These are phyloP conservation scores for Otolemur garnettii DNA, from an alignment of 2,113 vertebrate genomes.

Conservation along the genomic window DNA sequence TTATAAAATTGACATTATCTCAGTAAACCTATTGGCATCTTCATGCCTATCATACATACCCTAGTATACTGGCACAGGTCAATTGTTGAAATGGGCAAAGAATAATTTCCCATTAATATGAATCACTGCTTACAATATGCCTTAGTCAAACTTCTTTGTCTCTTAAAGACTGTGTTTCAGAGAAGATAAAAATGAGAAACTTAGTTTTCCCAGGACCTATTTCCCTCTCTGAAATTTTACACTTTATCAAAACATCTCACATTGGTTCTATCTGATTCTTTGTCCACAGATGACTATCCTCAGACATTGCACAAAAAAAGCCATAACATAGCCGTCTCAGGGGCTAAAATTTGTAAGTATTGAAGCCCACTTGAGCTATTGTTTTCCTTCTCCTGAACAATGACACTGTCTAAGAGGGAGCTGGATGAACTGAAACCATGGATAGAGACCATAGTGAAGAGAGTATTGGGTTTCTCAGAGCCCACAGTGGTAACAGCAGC, in stretches of 20 bases:
- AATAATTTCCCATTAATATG: neutral
- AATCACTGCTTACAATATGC: neutral
- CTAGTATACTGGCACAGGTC: neutral
- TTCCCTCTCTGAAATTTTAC: slow-evolving; percentile 19
- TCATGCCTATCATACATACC: neutral
- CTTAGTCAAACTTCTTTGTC: neutral
- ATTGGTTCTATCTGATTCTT: no score
- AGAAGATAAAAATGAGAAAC: neutral
- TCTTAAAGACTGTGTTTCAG: neutral
- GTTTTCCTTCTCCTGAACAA: no score
- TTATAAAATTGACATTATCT: neutral
- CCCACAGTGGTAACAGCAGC: no score
- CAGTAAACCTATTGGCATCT: neutral
- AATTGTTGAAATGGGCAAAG: neutral
- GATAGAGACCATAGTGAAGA: no score
- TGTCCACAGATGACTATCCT: no score
- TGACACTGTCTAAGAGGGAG: no score
- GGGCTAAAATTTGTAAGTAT: no score
- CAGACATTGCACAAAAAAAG: no score
- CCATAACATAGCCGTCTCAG: no score
- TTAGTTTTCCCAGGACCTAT: neutral
- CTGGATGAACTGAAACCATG: no score
- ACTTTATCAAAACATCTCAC: neutral
- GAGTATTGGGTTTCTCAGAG: no score
- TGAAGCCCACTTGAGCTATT: no score